Base-by-base conservation (phyloP, 2,797 vertebrate genomes). In the Takifugu rubripes region DNA sequence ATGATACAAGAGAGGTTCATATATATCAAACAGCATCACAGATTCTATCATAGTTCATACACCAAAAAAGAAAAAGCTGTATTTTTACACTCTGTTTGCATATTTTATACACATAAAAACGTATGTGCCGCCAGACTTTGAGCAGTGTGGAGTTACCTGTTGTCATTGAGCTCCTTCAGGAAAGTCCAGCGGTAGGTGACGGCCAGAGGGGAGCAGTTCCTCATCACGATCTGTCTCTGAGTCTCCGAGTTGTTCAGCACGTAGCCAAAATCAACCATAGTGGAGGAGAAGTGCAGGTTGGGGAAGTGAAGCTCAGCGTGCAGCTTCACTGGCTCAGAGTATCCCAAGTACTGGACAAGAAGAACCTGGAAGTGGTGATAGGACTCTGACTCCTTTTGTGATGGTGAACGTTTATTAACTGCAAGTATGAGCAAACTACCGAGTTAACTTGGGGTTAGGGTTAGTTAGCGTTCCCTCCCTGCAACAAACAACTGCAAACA, bases 101-200 rank as follows among this genome's bases (percentile, higher is more conserved):
- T 21, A 21, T 21, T 21, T 21, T 21, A 21, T 1, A 21, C 21
- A 21, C 21, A 1, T 21, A n/a, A n/a, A n/a, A 21, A 21, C 21
- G 21, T 21, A 21, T 21, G 21, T 21, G 21, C 21, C 21, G 21
- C 21, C 21, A 31, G 29, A 8, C 6, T 31, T 6, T 54, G 64
- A 24, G 52, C n/a, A 10, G 26, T 24, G 16, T 51, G 29, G 45
- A 55, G 16, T 9, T 83, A 98, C 95, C 92, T 84, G 58, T 84
- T 78, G 16, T 63, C 52, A 1, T 36, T 33, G 1, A 61, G 48
- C 1, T 85, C 77, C 0, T 58, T 49, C 27, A 90, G 71, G 74
- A 96, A 95, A 16, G 74, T 67, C 95, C 95, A 98, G 50, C 1
- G 72, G 78, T 94, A 98, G 46, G 63, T 79, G 29, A 94, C 90